Evolutionary conservation across 1,140 invertebrate genomes (phyloP).

Genomic region (Aphis craccivora): DNA sequence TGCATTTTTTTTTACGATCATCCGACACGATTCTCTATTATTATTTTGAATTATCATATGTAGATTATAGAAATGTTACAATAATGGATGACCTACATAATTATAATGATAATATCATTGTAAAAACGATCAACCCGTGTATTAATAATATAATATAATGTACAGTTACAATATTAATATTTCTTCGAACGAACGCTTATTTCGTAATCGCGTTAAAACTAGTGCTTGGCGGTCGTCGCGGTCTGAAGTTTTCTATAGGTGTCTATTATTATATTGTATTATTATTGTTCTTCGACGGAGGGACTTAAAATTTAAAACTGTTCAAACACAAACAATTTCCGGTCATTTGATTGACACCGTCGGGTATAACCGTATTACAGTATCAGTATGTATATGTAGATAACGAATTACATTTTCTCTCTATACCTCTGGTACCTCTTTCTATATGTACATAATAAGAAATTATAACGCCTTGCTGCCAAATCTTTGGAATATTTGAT

Average conservation of each 20-base stretch:
- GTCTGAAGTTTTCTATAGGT: not conserved
- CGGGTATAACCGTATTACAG: not conserved
- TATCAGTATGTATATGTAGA: not conserved
- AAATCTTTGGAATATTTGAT: not conserved
- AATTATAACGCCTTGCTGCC: not conserved
- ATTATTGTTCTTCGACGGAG: not conserved
- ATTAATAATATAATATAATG: not conserved
- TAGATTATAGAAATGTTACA: not conserved
- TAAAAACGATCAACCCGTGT: not conserved
- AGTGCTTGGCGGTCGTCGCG: not conserved
- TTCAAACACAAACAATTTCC: not conserved
- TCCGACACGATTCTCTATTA: not conserved
- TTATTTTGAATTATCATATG: not conserved
- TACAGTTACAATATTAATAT: not conserved
- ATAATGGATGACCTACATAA: not conserved
- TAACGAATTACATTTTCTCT: not conserved
- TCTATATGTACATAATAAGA: not conserved
- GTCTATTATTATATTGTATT: not conserved
- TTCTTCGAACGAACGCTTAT: not conserved
- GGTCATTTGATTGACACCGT: not conserved
- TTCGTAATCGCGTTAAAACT: not conserved
- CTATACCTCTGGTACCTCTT: not conserved
- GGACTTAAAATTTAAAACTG: not conserved
- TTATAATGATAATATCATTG: not conserved
- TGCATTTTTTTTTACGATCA: not conserved